Evolutionary conservation across 2,888 invertebrate genomes (phyloP), one percentile per base, ranked within the genome.

Genomic region (Hirudinaria manillensis): DNA sequence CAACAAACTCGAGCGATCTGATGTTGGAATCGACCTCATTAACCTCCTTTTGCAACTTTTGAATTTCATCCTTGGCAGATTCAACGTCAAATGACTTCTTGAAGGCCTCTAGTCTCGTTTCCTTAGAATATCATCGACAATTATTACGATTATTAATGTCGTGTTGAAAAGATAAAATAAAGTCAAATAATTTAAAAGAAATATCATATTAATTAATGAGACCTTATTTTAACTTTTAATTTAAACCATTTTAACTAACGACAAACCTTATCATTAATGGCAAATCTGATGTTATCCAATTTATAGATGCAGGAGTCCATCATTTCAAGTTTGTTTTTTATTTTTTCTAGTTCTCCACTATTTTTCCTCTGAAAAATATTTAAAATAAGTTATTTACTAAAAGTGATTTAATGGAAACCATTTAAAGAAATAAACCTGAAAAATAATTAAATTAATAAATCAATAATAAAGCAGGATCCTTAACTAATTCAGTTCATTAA

Each of bases 1-100:
- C 38, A 24, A 77, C 76, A 74, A 79, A 83, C 83, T 82, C 82
- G 1, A 84, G 81, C 66, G 80, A 80, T 79, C 80, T 82, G 6
- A 83, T 80, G 65, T 79, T 78, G 2, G 77, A 76, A 38, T 83
- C 83, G 53, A 82, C 77, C 38, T 77, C 77, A 6, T 78, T 77
- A 76, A 81, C 82, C 72, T 83, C 80, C 65, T 80, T 80, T 24
- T 81, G 79, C 34, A 84, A 77, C 6, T 79, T 76, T 32, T 88
- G 88, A 0, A 89, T 86, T 81, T 83, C 82, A 38, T 79, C 74
- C 75, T 81, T 83, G 34, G 82, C 70, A 21, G 80, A 80, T 29
- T 81, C 82, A 21, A 81, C 67, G 77, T 82, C 81, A 24, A 83
- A 77, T 16, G 81, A 76, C 10, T 73, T 74, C 71, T 84, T 82